Percentiles rank a stretch among this genome's conserved stretches.
phyloP scores from a whole-genome alignment of 2,888 invertebrate species.

The Drosophila melanocephala region DNA sequence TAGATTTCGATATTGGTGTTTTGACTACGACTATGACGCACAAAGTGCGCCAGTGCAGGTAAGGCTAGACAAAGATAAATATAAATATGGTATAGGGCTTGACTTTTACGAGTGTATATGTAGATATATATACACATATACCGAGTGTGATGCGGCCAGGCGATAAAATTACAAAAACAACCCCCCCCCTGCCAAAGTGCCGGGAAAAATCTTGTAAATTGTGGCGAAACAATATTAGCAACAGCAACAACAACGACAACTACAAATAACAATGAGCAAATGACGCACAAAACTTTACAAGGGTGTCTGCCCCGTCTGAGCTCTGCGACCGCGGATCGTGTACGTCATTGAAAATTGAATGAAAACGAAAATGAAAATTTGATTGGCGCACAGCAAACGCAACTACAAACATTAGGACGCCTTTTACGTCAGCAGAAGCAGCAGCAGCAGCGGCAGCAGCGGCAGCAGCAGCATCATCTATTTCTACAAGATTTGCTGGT shows the following conservation, averaged over 20 bases:
- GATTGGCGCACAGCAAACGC: constrained; percentile 49
- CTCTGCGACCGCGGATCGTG: constrained; percentile 31
- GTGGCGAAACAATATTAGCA: constrained; percentile 35
- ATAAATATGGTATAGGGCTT: constrained; percentile 36
- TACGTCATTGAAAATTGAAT: constrained; percentile 74
- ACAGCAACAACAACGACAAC: constrained; percentile 21
- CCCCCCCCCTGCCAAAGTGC: constrained; percentile 55
- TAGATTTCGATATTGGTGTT: constrained; percentile 38
- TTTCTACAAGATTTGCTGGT: constrained; percentile 33
- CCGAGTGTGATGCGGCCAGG: constrained; percentile 49
- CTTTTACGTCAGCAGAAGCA: constrained; percentile 68
- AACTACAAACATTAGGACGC: constrained; percentile 19
- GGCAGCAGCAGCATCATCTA: constrained; percentile 44
- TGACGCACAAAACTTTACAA: constrained; percentile 79
- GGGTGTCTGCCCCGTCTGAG: constrained; percentile 67
- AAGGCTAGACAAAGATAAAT: constrained; percentile 39
- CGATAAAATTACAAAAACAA: constrained; percentile 67
- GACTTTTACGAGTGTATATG: constrained; percentile 56
- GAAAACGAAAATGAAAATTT: constrained; percentile 77
- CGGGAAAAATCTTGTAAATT: constrained; percentile 43
- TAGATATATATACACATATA: constrained; percentile 12
- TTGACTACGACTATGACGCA: constrained; percentile 47
- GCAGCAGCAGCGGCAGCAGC: constrained; percentile 28
- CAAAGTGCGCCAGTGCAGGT: constrained; percentile 45
- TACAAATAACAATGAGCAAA: constrained; percentile 41